phyloP scores from a whole-genome alignment of 2,797 vertebrate species.

The Anisognathus igniventris region DNA sequence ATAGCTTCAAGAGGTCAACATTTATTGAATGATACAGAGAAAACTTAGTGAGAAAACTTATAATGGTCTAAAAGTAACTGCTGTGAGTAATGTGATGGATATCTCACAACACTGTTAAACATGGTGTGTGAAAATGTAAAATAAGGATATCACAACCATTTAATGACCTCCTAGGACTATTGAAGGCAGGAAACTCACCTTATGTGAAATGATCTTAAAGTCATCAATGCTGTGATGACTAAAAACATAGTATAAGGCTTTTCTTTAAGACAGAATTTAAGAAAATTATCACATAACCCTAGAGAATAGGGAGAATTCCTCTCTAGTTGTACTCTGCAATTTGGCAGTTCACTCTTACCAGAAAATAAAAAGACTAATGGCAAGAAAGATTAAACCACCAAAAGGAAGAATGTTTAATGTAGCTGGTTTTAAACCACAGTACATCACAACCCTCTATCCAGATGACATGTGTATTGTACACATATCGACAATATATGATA shows the following conservation, averaged over 20 bases:
- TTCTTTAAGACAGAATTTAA: not conserved
- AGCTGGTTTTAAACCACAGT: not conserved
- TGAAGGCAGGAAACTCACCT: not conserved
- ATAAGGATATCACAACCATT: not conserved
- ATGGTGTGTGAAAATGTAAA: not conserved
- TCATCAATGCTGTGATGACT: not conserved
- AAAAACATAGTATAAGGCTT: not conserved
- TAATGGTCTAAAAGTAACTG: not conserved
- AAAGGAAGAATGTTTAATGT: not conserved
- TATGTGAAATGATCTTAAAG: not conserved
- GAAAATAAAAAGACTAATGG: not conserved
- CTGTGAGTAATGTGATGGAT: not conserved
- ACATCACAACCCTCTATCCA: not conserved
- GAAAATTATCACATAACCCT: not conserved
- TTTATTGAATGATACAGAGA: not conserved
- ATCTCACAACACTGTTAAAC: not conserved
- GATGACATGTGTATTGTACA: not conserved
- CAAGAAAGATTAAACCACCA: not conserved
- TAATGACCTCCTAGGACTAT: not conserved
- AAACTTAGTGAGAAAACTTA: not conserved
- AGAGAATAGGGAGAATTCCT: not conserved
- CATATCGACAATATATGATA: not conserved
- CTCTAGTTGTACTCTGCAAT: not conserved
- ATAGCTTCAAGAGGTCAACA: not conserved
- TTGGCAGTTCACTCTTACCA: not conserved